Evolutionary conservation across 2,797 vertebrate genomes (phyloP).

Genomic region (Tarsius wallacei): DNA sequence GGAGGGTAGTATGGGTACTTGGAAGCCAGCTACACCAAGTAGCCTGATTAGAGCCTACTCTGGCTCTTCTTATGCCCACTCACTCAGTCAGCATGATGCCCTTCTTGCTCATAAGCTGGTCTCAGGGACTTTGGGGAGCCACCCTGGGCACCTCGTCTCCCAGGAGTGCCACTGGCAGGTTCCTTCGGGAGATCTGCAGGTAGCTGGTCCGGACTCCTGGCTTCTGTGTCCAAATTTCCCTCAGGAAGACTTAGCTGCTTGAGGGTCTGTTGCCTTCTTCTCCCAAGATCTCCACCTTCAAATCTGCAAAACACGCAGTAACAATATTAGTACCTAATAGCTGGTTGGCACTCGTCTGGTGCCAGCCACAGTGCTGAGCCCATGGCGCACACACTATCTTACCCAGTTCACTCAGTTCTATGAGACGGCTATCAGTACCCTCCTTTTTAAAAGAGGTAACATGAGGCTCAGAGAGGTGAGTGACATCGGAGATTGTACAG

Average conservation of each 20-base stretch:
- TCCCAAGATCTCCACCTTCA: neutral
- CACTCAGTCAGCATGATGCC: conserved; percentile 61
- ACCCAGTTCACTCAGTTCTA: neutral
- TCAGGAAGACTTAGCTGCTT: neutral
- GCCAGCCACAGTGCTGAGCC: neutral
- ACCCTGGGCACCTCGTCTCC: neutral
- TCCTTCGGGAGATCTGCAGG: neutral
- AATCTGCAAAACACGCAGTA: neutral
- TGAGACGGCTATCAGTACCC: accelerated
- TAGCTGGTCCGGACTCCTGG: neutral
- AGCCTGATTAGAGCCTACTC: neutral
- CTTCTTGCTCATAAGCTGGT: neutral
- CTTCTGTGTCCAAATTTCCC: neutral
- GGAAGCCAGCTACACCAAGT: neutral
- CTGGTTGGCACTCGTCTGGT: accelerated
- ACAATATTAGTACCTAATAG: neutral
- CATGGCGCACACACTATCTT: accelerated
- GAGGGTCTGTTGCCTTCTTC: neutral
- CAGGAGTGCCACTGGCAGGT: accelerated
- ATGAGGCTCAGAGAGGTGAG: neutral
- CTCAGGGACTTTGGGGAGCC: neutral
- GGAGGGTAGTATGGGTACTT: neutral
- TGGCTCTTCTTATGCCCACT: neutral
- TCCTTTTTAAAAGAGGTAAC: neutral
- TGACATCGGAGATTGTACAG: neutral